phyloP scores from a whole-genome alignment of 2,113 vertebrate genomes.

The Blennius ocellaris region DNA sequence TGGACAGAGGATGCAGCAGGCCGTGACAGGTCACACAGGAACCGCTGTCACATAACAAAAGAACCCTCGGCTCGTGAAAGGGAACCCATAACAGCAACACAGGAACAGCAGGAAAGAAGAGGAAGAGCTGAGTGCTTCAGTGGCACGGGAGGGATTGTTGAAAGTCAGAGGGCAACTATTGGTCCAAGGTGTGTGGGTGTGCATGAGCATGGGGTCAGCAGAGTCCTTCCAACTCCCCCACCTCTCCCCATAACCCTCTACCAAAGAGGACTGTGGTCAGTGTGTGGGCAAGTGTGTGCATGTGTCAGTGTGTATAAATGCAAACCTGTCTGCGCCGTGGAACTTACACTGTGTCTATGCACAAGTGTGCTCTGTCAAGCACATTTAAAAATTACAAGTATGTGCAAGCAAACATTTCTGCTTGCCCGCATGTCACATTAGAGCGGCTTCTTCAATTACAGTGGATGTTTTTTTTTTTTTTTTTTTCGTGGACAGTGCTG shows the following conservation, averaged over 20 bases:
- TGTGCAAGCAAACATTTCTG: slow-evolving; percentile 38
- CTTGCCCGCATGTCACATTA: slow-evolving; percentile 67
- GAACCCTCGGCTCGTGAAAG: slow-evolving; percentile 62
- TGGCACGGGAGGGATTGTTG: slow-evolving; percentile 55
- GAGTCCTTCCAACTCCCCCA: slow-evolving; percentile 38
- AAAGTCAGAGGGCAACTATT: slow-evolving; percentile 61
- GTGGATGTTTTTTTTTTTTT: slow-evolving; percentile 41
- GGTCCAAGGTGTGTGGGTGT: slow-evolving; percentile 45
- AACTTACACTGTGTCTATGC: background rate
- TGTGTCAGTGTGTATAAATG: slow-evolving; percentile 15
- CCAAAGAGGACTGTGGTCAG: slow-evolving; percentile 40
- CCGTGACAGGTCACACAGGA: slow-evolving; percentile 71
- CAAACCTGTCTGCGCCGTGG: slow-evolving; percentile 13
- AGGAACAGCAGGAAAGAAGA: slow-evolving; percentile 67
- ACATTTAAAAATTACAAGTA: slow-evolving; percentile 14
- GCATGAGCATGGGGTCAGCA: slow-evolving; percentile 22
- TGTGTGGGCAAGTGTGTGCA: slow-evolving; percentile 19
- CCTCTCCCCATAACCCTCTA: slow-evolving; percentile 21
- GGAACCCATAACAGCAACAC: slow-evolving; percentile 82
- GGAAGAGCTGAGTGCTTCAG: slow-evolving; percentile 61
- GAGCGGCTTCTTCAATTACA: slow-evolving; percentile 84
- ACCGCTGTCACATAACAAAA: slow-evolving; percentile 74
- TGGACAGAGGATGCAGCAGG: slow-evolving; percentile 53
- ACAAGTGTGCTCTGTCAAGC: slow-evolving; percentile 7
- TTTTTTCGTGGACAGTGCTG: slow-evolving; percentile 79